Evolutionary conservation across 2,888 invertebrate species (phyloP).

Genomic region (Strigamia crassipes): DNA sequence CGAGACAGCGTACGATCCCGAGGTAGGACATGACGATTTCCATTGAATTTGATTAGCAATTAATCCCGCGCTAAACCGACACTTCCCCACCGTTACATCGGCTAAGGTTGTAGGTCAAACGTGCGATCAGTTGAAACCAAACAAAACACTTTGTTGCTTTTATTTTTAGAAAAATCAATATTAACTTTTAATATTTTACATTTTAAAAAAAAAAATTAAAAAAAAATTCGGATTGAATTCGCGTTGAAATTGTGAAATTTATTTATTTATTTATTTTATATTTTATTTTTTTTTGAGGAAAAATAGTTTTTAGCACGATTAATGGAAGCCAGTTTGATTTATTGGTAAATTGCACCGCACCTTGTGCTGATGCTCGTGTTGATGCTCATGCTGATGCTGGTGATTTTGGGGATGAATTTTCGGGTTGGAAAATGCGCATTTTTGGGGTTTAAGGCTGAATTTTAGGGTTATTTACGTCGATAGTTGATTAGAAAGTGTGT

Average conservation of each 20-base stretch:
- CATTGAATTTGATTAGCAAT: not conserved
- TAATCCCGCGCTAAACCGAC: not conserved
- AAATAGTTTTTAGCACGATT: not conserved
- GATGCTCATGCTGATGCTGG: not conserved
- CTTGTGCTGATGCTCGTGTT: not conserved
- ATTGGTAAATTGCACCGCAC: slow-evolving; percentile 28
- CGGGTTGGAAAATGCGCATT: not conserved
- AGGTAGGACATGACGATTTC: slow-evolving; percentile 13
- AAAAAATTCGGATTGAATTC: too few relatives aligned
- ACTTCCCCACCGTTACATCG: not conserved
- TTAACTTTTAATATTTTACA: slow-evolving; percentile 14
- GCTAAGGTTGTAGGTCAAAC: not conserved
- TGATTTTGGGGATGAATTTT: not conserved
- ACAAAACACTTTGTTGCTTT: not conserved
- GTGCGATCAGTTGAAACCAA: not conserved
- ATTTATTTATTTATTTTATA: too few relatives aligned
- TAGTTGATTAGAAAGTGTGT: not conserved
- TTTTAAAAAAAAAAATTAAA: too few relatives aligned
- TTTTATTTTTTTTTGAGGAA: not conserved
- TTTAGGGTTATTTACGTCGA: not conserved
- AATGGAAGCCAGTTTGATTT: not conserved
- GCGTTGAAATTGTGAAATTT: too few relatives aligned
- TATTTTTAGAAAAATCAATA: slow-evolving; percentile 15
- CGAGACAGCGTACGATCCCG: slow-evolving; percentile 2
- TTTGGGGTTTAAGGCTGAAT: not conserved